Conservation (phyloP, 2,113 vertebrate species). For the Hippocampus mohnikei region DNA sequence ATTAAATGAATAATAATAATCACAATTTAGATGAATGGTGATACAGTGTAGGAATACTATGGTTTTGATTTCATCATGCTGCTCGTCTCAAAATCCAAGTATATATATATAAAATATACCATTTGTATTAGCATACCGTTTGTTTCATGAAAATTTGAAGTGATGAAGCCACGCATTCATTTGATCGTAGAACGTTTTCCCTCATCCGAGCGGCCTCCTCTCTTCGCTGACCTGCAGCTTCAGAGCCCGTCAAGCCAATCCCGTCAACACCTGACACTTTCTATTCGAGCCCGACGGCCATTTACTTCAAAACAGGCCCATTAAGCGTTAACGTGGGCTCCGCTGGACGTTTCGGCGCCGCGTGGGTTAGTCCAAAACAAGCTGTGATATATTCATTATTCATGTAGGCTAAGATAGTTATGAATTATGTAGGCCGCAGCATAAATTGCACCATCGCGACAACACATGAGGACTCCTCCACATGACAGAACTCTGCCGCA, state of each 20-base stretch:
- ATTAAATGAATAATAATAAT: no score
- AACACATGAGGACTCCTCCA: constrained; percentile 7
- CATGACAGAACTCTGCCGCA: constrained; percentile 11
- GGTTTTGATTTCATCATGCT: no score
- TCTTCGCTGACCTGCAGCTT: constrained; percentile 14
- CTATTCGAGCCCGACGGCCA: constrained; percentile 1
- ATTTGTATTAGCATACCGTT: no score
- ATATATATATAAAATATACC: no score
- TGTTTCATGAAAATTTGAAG: no score
- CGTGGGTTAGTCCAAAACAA: constrained; percentile 1
- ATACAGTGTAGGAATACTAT: no score
- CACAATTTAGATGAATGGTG: no score
- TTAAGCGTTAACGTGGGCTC: not conserved
- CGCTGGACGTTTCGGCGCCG: not conserved
- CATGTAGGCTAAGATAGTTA: constrained; percentile 7
- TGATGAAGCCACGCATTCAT: no score
- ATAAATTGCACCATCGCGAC: constrained; percentile 20
- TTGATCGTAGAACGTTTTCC: constrained; percentile 1
- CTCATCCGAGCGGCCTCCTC: constrained; percentile 12
- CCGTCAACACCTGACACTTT: constrained; percentile 9
- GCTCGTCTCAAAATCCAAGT: no score
- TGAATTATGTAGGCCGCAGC: constrained; percentile 5
- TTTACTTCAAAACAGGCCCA: not conserved
- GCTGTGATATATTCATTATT: not conserved
- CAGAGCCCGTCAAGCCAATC: not conserved